Evolutionary conservation across 1,140 invertebrate genomes (phyloP), one percentile per base, ranked within the genome.

Genomic region (Eulimnadia texana): DNA sequence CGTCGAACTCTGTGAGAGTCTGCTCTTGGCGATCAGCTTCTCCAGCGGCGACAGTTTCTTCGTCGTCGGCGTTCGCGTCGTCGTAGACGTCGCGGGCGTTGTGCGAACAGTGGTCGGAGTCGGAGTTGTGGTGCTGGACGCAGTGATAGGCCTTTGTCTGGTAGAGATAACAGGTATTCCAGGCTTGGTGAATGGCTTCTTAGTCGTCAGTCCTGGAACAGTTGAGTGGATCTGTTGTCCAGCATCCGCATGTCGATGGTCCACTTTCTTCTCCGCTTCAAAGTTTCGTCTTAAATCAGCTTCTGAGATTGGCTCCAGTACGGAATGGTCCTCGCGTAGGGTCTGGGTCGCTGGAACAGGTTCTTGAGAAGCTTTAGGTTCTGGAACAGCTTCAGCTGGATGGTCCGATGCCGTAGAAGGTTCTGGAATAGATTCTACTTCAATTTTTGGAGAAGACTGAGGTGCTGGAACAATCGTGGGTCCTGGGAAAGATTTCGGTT

Each of bases 241-340:
- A n/a, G n/a, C n/a, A 20, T 57, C 61, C 62, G 28, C 22, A 20
- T 62, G 50, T 66, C 42, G 60, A 53, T 27, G 60, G 50, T 60
- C 1, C 25, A 3, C 3, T 55, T 25, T 42, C 16, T 24, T 52
- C 49, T 51, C 6, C 33, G 27, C 6, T 50, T 42, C 27, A 22
- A 29, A 22, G n/a, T 25, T 66, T 54, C 2, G 28, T 49, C 23
- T 1, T 16, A 63, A 47, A 57, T 62, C 61, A 50, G 60, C 72
- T 62, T 77, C 73, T 60, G 77, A 68, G 68, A 73, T 76, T 0
- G 77, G 72, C 60, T 78, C 72, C 0, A 73, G 69, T 67, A 71
- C 11, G 65, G 68, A 55, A 67, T 66, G 20, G 66, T 65, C 50
- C 69, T 68, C 6, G 68, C 67, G 53, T 19, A 65, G 60, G 0